Conservation (phyloP, 2,888 invertebrate genomes). For the Thecocarcelia acutangulata region DNA sequence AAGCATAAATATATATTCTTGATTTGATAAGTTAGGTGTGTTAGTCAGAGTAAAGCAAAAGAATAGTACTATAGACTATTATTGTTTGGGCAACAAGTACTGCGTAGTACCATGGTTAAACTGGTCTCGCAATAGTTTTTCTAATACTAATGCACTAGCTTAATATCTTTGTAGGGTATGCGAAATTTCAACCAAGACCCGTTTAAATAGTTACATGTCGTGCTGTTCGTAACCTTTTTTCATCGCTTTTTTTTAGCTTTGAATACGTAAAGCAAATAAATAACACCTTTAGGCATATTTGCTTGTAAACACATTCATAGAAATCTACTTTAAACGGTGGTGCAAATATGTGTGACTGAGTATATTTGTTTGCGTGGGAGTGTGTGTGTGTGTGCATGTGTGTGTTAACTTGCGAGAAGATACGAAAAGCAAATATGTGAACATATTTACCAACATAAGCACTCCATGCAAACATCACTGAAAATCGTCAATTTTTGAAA, state of each 20-base stretch:
- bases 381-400: background rate
- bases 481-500: constrained; percentile 5
- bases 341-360: constrained; percentile 21
- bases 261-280: constrained; percentile 64
- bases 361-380: background rate
- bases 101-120: too few species aligned
- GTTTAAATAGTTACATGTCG: constrained; percentile 1
- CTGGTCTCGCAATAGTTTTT: too few species aligned
- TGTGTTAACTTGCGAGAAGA: constrained; percentile 28
- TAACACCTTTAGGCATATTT: constrained; percentile 67
- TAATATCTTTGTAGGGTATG: background rate
- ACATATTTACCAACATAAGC: constrained; percentile 28
- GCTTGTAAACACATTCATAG: constrained; percentile 57
- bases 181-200: background rate
- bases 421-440: constrained; percentile 40
- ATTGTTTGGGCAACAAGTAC: too few species aligned
- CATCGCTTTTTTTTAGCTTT: constrained; percentile 51
- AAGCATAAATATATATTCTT: too few species aligned
- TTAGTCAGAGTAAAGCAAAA: too few species aligned
- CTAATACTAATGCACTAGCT: too few species aligned
- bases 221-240: constrained; percentile 23
- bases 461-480: constrained; percentile 27
- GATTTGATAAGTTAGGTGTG: too few species aligned
- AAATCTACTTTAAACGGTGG: constrained; percentile 37
- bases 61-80: too few species aligned